These are phyloP conservation scores for Elgaria multicarinata DNA, from an alignment of 2,113 vertebrate species.

Conservation along the genomic window DNA sequence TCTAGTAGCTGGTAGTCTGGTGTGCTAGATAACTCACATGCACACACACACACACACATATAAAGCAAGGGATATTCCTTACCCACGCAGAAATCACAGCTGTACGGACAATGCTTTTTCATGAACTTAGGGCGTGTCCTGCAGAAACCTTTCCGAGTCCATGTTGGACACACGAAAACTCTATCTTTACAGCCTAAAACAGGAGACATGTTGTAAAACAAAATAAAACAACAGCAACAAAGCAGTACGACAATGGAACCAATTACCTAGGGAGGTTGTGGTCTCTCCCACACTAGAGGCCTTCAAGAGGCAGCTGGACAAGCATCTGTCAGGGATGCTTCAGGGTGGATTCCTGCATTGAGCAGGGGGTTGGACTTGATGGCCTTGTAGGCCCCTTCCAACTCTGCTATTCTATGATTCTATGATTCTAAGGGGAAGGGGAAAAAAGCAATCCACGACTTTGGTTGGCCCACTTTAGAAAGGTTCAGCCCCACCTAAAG, in stretches of 20 bases:
- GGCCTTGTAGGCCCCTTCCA: too few species aligned
- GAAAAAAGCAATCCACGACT: not conserved
- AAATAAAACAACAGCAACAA: too few species aligned
- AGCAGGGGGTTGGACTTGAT: too few species aligned
- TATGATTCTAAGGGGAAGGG: too few species aligned
- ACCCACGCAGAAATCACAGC: constrained; percentile 98
- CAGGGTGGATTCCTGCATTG: too few species aligned
- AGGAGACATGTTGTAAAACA: constrained; percentile 9
- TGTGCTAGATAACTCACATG: not conserved
- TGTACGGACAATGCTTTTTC: constrained; percentile 93
- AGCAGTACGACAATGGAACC: too few species aligned
- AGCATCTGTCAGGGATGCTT: too few species aligned
- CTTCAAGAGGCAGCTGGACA: too few species aligned
- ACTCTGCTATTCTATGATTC: too few species aligned
- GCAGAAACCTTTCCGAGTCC: constrained; percentile 91
- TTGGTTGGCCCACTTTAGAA: not conserved
- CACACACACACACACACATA: not conserved
- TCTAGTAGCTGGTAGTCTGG: too few species aligned
- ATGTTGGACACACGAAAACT: constrained; percentile 85
- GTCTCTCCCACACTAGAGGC: too few species aligned
- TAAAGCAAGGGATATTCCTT: not conserved
- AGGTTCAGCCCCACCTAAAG: not conserved
- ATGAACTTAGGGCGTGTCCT: constrained; percentile 86
- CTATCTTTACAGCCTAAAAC: constrained; percentile 90
- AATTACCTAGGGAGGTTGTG: too few species aligned